Evolutionary conservation across 2,113 vertebrate species (phyloP), one percentile per base, ranked within the genome.

Genomic region (Nestor notabilis): DNA sequence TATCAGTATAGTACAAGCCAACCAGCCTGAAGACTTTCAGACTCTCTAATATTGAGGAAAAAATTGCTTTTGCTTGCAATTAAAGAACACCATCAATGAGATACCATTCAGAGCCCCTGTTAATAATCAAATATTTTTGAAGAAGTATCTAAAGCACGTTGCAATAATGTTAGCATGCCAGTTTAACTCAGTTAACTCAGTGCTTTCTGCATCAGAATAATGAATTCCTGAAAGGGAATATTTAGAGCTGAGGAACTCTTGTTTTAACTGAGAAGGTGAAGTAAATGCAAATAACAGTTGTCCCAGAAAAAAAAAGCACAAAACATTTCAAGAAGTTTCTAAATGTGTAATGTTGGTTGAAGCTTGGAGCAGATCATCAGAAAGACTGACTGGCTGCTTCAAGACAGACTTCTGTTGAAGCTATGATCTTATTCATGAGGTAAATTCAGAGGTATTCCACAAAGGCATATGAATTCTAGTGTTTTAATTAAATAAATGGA

Each of bases 401-500:
- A 35, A 68, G 47, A 49, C 25, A 35, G 19, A 92, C 60, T 89
- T 94, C 87, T 56, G n/a, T 1, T 89, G 43, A 91, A 95, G 29
- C 43, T 78, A 15, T 75, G 84, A 63, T 87, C 37, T 78, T 89
- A 78, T 27, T 92, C 25, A 75, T 53, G 21, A 78, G 37, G 41
- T 84, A 83, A 83, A 89, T 70, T 92, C 60, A 74, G 76, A 95
- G 25, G 21, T 81, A 61, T 78, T 83, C 46, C 31, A 86, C 8
- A 77, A 79, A 93, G 21, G 17, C 28, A n/a, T 17, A 44, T 61
- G 27, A 39, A 29, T 74, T 85, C 74, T 47, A 13, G 44, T 75
- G n/a, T n/a, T 95, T 87, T 75, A 87, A 85, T 83, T 93, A 87
- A 95, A 86, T 53, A 92, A 94, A 95, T 21, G 53, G 31, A 88